phyloP scores from a whole-genome alignment of 2,888 invertebrate genomes.

The Leucophenga montana region DNA sequence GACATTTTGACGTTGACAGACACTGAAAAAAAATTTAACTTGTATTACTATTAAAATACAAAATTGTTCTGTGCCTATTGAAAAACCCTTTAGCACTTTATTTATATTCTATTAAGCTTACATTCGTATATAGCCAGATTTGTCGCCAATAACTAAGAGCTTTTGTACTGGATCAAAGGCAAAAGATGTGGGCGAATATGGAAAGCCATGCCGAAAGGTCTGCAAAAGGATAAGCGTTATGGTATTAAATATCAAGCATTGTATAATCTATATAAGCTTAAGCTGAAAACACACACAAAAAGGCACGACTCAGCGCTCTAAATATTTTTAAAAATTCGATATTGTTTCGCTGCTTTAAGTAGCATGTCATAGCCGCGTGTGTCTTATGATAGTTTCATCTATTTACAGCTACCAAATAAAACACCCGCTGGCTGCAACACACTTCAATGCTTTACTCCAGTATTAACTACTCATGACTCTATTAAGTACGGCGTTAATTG shows the following conservation, averaged over 20 bases:
- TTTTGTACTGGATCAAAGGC: conserved; percentile 99
- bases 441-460: conserved; percentile 37
- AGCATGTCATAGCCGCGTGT: conserved; percentile 77
- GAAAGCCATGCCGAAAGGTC: conserved; percentile 99
- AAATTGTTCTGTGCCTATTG: conserved; percentile 2
- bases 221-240: conserved; percentile 76
- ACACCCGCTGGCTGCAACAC: conserved; percentile 76
- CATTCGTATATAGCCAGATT: conserved; percentile 95
- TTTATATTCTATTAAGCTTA: conserved; percentile 78
- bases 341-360: conserved; percentile 29
- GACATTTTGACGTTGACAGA: too few relatives aligned
- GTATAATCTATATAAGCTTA: too few relatives aligned
- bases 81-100: too few relatives aligned
- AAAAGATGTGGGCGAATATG: conserved; percentile 95
- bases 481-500: too few relatives aligned
- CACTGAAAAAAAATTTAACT: too few relatives aligned
- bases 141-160: conserved; percentile 96
- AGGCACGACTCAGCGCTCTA: too few relatives aligned
- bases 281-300: too few relatives aligned
- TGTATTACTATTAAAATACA: neutral
- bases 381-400: conserved; percentile 77
- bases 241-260: neutral
- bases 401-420: conserved; percentile 77
- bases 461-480: neutral
- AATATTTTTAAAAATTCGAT: too few relatives aligned